Evolutionary conservation across 2,113 vertebrate species (phyloP).

Genomic region (Scomber colias): DNA sequence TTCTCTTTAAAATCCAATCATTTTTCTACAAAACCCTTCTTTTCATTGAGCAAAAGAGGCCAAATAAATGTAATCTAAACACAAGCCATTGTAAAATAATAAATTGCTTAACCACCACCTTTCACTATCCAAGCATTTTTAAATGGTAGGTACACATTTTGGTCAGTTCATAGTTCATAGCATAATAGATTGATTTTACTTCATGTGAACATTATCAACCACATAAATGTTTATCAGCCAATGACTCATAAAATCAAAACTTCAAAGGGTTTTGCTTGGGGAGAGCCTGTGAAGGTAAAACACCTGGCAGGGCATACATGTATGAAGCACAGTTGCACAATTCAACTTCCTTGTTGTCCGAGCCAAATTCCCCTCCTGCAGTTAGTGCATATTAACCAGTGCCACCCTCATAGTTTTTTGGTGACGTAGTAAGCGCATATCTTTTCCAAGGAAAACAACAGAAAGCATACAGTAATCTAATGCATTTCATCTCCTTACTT

Average conservation of each 20-base stretch:
- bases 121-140: too few species aligned
- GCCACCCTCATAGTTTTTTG: constrained; percentile 5
- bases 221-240: neutral
- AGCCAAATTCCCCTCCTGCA: constrained; percentile 33
- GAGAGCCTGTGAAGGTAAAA: constrained; percentile 11
- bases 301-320: neutral
- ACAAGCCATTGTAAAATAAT: too few species aligned
- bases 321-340: constrained; percentile 38
- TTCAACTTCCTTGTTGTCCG: constrained; percentile 17
- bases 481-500: constrained; percentile 35
- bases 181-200: neutral
- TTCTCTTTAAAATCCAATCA: too few species aligned
- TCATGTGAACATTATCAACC: neutral
- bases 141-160: too few species aligned
- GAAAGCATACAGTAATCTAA: constrained; percentile 13
- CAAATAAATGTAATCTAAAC: too few species aligned
- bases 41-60: too few species aligned
- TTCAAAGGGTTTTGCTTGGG: neutral
- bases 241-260: constrained; percentile 20
- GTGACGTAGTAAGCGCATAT: constrained; percentile 49
- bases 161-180: too few species aligned
- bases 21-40: too few species aligned
- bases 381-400: constrained; percentile 28
- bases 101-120: too few species aligned
- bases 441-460: constrained; percentile 51